Base-by-base conservation (phyloP, 2,797 vertebrate genomes). In the Ptychadena robeensis region DNA sequence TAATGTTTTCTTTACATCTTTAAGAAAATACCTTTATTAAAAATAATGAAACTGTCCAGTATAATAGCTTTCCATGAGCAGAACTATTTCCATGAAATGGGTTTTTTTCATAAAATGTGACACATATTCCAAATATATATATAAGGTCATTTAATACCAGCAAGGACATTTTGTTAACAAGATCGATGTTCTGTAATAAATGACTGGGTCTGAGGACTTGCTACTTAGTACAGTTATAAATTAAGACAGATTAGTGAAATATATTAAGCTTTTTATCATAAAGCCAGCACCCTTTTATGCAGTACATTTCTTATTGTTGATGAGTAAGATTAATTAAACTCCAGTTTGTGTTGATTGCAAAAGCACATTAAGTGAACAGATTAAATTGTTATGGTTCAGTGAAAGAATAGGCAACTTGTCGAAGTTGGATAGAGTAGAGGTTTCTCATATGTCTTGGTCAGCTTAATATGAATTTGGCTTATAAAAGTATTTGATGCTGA, bases 251-350 rank as follows among this genome's bases (percentile, higher is more conserved):
- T 72, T 65, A 44, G 25, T 65, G 2, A 76, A 40, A 76, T 65
- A 65, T 65, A 40, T 65, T 5, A 48, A 31, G 74, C 61, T 44
- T 44, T 76, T 66, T 65, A 40, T 76, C 74, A 44, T 22, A 44
- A 40, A 66, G 15, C 35, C 5, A 25, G 40, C 28, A 77, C 12
- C 22, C 37, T 48, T 59, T 64, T 40, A 31, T 66, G 28, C 8
- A 44, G 11, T 57, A 53, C 44, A 27, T 79, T 61, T 40, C 34
- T 72, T 57, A 80, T 64, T 63, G 35, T 80, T 64, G 35, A 15
- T 71, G 78, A 80, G 35, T 9, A 71, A 25, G 57, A 80, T 72
- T 71, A 80, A 80, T 80, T 71, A 63, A 40, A 25, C 25, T 31
- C 7, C 1, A 72, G 9, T 63, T 72, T 38, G 10, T 63, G 67